Percentiles rank a stretch among this genome's conserved stretches.
These are phyloP conservation scores for Orthosia gothica DNA, from an alignment of 2,888 invertebrate genomes.

Conservation along the genomic window DNA sequence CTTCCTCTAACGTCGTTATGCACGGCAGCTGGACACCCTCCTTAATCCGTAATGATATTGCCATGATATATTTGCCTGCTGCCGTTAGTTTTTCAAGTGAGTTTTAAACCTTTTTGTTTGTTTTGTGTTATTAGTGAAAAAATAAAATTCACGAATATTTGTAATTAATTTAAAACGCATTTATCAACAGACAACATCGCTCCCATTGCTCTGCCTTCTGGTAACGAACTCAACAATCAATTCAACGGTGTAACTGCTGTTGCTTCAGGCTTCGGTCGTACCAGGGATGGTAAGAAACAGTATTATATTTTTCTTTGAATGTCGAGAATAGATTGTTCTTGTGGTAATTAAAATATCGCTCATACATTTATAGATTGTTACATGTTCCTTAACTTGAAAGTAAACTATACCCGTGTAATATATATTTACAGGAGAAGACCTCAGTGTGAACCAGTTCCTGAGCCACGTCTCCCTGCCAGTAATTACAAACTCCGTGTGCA, in stretches of 20 bases:
- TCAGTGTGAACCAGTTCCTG: constrained; percentile 28
- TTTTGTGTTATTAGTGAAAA: background rate
- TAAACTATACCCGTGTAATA: background rate
- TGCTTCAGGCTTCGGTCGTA: constrained; percentile 77
- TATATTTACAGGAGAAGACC: constrained; percentile 18
- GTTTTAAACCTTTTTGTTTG: constrained; percentile 22
- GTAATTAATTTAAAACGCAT: background rate
- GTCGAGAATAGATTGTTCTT: background rate
- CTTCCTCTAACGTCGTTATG: constrained; percentile 67
- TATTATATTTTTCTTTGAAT: background rate
- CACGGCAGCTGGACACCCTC: constrained; percentile 77
- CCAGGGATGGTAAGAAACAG: constrained; percentile 62
- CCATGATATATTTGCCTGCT: constrained; percentile 69
- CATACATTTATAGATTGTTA: background rate
- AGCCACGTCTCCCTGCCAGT: constrained; percentile 40
- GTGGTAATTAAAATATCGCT: background rate
- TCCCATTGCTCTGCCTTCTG: constrained; percentile 70
- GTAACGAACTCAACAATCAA: constrained; percentile 60
- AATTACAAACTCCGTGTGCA: constrained; percentile 32
- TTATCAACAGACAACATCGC: constrained; percentile 64
- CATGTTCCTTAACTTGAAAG: background rate
- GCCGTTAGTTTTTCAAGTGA: constrained; percentile 67
- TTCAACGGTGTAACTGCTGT: constrained; percentile 69
- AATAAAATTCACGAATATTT: background rate
- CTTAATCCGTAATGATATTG: constrained; percentile 77